Conservation (phyloP, 2,797 vertebrate genomes). For the Cuculus canorus region DNA sequence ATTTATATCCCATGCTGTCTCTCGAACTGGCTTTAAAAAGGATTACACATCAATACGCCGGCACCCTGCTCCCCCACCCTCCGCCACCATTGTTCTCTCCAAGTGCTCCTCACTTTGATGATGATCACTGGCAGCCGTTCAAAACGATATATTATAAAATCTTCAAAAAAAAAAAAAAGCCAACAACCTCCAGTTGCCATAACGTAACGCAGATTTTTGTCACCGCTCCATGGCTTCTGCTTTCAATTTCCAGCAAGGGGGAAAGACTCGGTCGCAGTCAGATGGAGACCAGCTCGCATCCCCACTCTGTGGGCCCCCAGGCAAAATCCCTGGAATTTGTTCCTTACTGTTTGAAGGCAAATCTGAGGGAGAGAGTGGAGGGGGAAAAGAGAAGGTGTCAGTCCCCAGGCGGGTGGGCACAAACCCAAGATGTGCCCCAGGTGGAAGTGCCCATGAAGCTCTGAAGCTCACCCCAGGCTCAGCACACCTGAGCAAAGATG, state of each 20-base stretch:
- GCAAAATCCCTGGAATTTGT: conserved; percentile 74
- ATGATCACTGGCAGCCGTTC: conserved; percentile 86
- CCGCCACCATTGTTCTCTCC: conserved; percentile 68
- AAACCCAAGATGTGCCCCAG: not conserved
- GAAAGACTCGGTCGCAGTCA: conserved; percentile 72
- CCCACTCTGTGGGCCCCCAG: conserved; percentile 48
- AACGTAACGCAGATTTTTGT: conserved; percentile 94
- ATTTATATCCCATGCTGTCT: conserved; percentile 32
- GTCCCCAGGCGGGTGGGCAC: not conserved
- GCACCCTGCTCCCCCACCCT: conserved; percentile 55
- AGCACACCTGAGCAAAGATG: not conserved
- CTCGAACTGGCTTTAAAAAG: conserved; percentile 56
- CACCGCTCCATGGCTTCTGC: conserved; percentile 87
- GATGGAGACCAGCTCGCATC: conserved; percentile 70
- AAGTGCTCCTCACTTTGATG: conserved; percentile 82
- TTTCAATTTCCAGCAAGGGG: conserved; percentile 84
- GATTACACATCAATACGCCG: conserved; percentile 69
- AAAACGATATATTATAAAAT: conserved; percentile 84
- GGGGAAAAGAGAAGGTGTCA: not conserved
- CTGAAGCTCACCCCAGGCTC: not conserved
- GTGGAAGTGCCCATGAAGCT: fast-evolving
- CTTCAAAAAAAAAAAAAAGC: conserved; percentile 78
- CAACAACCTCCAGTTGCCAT: conserved; percentile 67
- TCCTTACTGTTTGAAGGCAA: conserved; percentile 66
- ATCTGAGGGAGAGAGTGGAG: not conserved